Percentiles rank a stretch among this genome's conserved stretches.
Conservation (phyloP, 1,140 invertebrate genomes). For the roundworm (Caenorhabditis elegans) region WBcel235 BX284604.4:5052501-5053000, state of each 20-base stretch:
- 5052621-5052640: neutral
- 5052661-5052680: neutral
- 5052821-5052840: too few species aligned
- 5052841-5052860: too few species aligned
- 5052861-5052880: too few species aligned
- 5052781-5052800: too few species aligned
- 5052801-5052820: too few species aligned
- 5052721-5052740: neutral
- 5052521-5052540: slow-evolving; percentile 30
- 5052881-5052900: too few species aligned
- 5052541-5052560: slow-evolving; percentile 6
- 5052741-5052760: neutral
- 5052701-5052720: neutral
- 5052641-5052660: neutral
- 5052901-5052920: too few species aligned
- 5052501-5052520: neutral
- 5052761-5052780: too few species aligned
- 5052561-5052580: neutral
- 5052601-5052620: neutral
- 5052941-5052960: too few species aligned
- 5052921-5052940: too few species aligned
- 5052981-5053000: too few species aligned
- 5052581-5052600: neutral
- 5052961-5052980: too few species aligned
- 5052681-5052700: neutral